Evolutionary conservation across 1,140 invertebrate genomes (phyloP).

Genomic region (Calephelis virginiensis): DNA sequence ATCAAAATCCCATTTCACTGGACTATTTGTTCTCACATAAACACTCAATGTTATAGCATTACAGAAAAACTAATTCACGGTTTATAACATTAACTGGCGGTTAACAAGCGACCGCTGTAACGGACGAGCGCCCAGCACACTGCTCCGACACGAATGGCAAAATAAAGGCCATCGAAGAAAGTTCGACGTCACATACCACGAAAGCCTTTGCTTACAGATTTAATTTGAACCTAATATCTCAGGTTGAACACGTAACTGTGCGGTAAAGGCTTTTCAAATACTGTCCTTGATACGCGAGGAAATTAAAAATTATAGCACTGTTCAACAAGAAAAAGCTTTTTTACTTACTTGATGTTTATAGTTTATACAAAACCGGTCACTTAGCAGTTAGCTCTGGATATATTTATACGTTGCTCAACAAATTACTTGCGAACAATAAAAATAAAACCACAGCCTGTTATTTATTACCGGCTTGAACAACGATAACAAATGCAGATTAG

Average conservation of each 20-base stretch:
- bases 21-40: conserved; percentile 41
- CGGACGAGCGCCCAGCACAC: conserved; percentile 50
- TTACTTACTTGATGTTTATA: no score
- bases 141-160: conserved; percentile 61
- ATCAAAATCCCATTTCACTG: conserved; percentile 55
- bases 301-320: no score
- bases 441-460: no score
- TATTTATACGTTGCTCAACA: no score
- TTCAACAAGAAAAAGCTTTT: no score
- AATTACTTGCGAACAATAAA: no score
- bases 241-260: conserved; percentile 48
- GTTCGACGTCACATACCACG: conserved; percentile 64
- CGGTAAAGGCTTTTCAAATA: conserved; percentile 40
- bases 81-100: conserved; percentile 35
- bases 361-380: no score
- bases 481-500: no score
- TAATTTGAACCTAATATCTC: conserved; percentile 58
- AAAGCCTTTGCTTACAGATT: conserved; percentile 56
- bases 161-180: conserved; percentile 67
- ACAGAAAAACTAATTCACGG: conserved; percentile 56
- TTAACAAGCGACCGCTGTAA: conserved; percentile 24
- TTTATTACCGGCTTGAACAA: no score
- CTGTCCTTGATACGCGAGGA: conserved; percentile 27
- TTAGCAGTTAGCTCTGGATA: no score
- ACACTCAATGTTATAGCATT: conserved; percentile 31